Percentiles rank a stretch among this genome's conserved stretches.
phyloP scores from a whole-genome alignment of 2,888 invertebrate species.

The Melinaea marsaeus region DNA sequence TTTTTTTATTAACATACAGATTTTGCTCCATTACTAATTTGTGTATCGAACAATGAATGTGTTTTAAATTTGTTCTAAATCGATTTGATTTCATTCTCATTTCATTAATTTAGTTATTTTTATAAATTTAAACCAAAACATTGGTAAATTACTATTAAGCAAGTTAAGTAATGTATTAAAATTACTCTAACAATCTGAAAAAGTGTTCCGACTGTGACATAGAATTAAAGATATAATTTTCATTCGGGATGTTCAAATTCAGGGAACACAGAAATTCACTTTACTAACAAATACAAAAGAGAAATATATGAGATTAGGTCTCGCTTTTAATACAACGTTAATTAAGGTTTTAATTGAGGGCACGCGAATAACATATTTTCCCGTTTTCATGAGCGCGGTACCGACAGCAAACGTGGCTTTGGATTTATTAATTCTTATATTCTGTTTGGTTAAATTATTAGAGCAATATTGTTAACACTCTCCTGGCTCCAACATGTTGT shows the following conservation, averaged over 20 bases:
- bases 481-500: too few species aligned
- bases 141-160: too few species aligned
- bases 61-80: too few species aligned
- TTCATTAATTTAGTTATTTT: too few species aligned
- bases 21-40: too few species aligned
- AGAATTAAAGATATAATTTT: conserved; percentile 8
- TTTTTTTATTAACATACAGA: too few species aligned
- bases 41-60: too few species aligned
- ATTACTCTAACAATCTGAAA: too few species aligned
- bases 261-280: conserved; percentile 18
- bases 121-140: too few species aligned
- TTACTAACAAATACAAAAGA: conserved; percentile 41
- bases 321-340: conserved; percentile 65
- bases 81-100: too few species aligned
- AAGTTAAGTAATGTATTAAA: too few species aligned
- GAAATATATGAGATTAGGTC: conserved; percentile 64
- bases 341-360: conserved; percentile 72
- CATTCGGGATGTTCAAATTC: conserved; percentile 1
- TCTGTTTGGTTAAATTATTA: background rate
- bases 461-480: background rate
- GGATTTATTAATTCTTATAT: background rate
- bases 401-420: conserved; percentile 37
- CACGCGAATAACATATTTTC: conserved; percentile 60
- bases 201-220: too few species aligned
- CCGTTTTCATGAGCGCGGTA: conserved; percentile 43